These are phyloP conservation scores for Andrena hattorfiana DNA, from an alignment of 2,888 invertebrate genomes.

Conservation along the genomic window DNA sequence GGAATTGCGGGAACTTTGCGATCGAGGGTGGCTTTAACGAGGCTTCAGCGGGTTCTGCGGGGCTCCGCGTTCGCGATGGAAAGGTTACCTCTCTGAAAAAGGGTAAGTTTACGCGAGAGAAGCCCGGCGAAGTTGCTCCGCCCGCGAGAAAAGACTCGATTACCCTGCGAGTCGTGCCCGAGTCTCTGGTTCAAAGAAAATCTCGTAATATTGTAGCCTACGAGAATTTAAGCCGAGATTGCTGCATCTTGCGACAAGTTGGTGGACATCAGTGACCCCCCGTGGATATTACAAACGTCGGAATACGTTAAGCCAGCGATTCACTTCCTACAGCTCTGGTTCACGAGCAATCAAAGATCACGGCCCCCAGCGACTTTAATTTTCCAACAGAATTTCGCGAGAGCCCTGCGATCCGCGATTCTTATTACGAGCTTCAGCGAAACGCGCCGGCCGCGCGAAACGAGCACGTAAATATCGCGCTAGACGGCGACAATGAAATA, in stretches of 20 bases:
- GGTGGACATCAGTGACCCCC: slow-evolving; percentile 6
- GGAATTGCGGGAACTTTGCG: slow-evolving; percentile 28
- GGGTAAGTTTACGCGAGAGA: slow-evolving; percentile 29
- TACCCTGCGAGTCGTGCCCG: slow-evolving; percentile 2
- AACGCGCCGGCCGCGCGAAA: slow-evolving; percentile 5
- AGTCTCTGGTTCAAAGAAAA: background rate
- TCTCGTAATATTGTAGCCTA: slow-evolving; percentile 23
- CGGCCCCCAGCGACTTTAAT: background rate
- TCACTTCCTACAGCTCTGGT: background rate
- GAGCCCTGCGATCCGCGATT: background rate
- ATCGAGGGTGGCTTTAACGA: slow-evolving; percentile 44
- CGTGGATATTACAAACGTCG: background rate
- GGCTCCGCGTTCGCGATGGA: slow-evolving; percentile 3
- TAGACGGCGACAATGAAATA: slow-evolving; percentile 42
- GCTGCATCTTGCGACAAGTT: background rate
- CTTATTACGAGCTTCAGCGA: slow-evolving; percentile 14
- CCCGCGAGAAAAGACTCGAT: slow-evolving; percentile 32
- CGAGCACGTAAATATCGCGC: slow-evolving; percentile 33
- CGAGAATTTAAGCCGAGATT: slow-evolving; percentile 35
- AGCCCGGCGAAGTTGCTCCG: slow-evolving; percentile 13
- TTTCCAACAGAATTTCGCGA: background rate
- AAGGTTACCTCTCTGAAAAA: slow-evolving; percentile 20
- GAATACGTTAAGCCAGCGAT: background rate
- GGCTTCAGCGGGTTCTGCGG: slow-evolving; percentile 37
- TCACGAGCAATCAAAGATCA: background rate